Evolutionary conservation across 2,113 vertebrate species (phyloP).

Genomic region (Neogobius melanostomus): DNA sequence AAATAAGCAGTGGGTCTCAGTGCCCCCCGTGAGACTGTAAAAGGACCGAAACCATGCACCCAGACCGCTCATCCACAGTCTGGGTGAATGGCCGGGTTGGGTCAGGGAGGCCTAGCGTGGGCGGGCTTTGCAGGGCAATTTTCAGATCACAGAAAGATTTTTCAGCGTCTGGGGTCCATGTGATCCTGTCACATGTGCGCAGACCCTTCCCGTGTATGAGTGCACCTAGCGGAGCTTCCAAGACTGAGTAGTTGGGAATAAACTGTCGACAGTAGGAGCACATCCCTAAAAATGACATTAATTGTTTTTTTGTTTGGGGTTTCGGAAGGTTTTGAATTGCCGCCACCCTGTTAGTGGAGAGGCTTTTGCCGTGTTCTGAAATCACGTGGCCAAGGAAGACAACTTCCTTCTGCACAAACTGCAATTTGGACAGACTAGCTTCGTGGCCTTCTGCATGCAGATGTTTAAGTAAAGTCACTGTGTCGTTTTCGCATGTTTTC

Average conservation of each 20-base stretch:
- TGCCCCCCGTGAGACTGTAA: neutral
- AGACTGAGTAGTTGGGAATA: neutral
- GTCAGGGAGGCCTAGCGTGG: neutral
- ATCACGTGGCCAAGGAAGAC: neutral
- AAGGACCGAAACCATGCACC: neutral
- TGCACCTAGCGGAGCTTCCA: neutral
- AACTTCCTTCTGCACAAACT: too few relatives aligned
- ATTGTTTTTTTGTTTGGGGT: conserved; percentile 1
- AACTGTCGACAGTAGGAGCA: conserved; percentile 5
- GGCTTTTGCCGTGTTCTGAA: too few relatives aligned
- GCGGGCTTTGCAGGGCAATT: neutral
- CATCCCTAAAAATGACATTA: neutral
- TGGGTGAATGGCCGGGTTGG: neutral
- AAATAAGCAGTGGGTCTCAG: too few relatives aligned
- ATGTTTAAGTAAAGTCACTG: too few relatives aligned
- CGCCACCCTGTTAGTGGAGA: neutral
- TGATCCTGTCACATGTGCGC: neutral
- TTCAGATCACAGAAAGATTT: neutral
- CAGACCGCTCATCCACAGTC: neutral
- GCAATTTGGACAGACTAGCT: too few relatives aligned
- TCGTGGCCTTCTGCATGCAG: too few relatives aligned
- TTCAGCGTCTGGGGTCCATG: neutral
- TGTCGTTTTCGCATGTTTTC: neutral
- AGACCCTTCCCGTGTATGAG: neutral
- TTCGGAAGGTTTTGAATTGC: conserved; percentile 4